Percentiles rank a stretch among this genome's conserved stretches.
Conservation (phyloP, 2,888 invertebrate species). For the Hermodice carunculata region DNA sequence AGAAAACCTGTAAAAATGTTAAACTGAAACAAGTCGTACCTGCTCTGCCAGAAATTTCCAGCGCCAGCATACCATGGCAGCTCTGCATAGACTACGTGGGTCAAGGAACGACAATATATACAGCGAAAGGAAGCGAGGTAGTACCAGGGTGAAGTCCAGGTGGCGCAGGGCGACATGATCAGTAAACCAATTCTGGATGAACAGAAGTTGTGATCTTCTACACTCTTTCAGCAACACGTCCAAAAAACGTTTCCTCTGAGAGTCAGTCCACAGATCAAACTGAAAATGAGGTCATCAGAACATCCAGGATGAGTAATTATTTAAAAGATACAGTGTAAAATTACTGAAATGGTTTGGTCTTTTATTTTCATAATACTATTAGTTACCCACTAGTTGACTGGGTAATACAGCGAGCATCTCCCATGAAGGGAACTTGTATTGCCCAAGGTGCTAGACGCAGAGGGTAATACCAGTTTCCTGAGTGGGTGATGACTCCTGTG, state of each 20-base stretch:
- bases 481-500: too few relatives aligned
- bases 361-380: too few relatives aligned
- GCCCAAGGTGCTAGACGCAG: too few relatives aligned
- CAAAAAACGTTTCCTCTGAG: constrained; percentile 64
- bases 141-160: constrained; percentile 57
- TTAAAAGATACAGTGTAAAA: too few relatives aligned
- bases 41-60: constrained; percentile 68
- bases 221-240: constrained; percentile 61
- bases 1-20: too few relatives aligned
- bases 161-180: constrained; percentile 60
- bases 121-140: constrained; percentile 62
- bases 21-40: constrained; percentile 42
- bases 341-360: too few relatives aligned
- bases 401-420: too few relatives aligned
- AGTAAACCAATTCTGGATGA: constrained; percentile 65
- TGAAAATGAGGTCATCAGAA: constrained; percentile 33
- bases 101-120: constrained; percentile 68
- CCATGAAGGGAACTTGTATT: too few relatives aligned
- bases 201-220: constrained; percentile 55
- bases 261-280: constrained; percentile 69
- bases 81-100: constrained; percentile 62
- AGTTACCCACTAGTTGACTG: too few relatives aligned
- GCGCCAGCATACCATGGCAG: constrained; percentile 64
- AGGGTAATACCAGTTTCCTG: too few relatives aligned
- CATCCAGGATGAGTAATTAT: too few relatives aligned